Evolutionary conservation across 2,888 invertebrate genomes (phyloP), one percentile per base, ranked within the genome.

Genomic region (Acleris holmiana): DNA sequence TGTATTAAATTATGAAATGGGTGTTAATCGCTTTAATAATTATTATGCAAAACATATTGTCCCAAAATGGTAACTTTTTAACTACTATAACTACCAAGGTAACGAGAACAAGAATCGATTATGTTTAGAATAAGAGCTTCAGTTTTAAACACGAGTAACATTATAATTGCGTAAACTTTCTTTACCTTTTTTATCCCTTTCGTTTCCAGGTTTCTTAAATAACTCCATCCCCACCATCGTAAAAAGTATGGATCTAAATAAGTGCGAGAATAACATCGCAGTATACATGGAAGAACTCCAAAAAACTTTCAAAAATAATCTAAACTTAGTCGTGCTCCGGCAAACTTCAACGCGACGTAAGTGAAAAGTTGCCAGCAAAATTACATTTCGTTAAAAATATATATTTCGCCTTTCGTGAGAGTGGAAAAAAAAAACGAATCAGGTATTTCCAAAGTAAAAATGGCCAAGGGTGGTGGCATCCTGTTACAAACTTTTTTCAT

Each of bases 281-380:
- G 67, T 82, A 77, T 83, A 82, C 84, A 86, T 86, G 86, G 84
- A 82, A 79, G 72, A 73, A 80, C 72, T 84, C 86, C 85, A 88
- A 85, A 85, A 85, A 88, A 84, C 75, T 85, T 84, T 76, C 70
- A 63, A 69, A 74, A 75, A 76, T 70, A 69, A 69, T 68, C 69
- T 62, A 68, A 69, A 69, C 69, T 69, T 68, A 69, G 75, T 71
- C 77, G 69, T 65, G 73, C 78, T 79, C 80, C 77, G 77, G 76
- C 73, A 51, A 76, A 85, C 77, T 84, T 83, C 67, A 76, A 69
- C 77, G 75, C 69, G 71, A 73, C 78, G 82, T 86, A 88, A 88
- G 87, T 89, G 85, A 87, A 89, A 89, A 89, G 88, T 88, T 89
- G 80, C 79, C 76, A 75, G 76, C 70, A 73, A 85, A 87, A 87